phyloP scores from a whole-genome alignment of 2,888 invertebrate species.

The Bursaphelenchus okinawaensis region DNA sequence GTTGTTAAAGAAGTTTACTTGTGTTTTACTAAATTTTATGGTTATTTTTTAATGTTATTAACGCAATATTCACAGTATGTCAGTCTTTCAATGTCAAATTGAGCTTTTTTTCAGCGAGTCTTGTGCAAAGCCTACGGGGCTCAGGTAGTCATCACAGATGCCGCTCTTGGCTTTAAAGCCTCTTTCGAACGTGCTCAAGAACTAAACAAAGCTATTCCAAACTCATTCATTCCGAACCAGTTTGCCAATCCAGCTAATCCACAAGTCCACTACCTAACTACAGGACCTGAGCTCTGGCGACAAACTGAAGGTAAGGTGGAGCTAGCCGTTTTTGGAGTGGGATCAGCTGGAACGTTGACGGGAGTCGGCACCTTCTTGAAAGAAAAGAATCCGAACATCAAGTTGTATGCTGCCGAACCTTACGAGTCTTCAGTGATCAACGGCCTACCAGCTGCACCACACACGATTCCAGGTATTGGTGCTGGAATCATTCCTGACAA shows the following conservation, averaged over 20 bases:
- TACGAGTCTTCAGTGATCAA: conserved; percentile 46
- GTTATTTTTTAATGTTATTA: neutral
- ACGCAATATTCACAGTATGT: neutral
- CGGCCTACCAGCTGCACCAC: conserved; percentile 39
- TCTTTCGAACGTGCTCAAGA: conserved; percentile 40
- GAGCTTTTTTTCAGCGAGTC: conserved; percentile 33
- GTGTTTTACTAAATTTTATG: neutral
- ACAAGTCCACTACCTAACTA: conserved; percentile 49
- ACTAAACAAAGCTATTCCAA: conserved; percentile 37
- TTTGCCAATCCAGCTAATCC: conserved; percentile 49
- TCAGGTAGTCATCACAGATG: conserved; percentile 49
- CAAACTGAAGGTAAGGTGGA: conserved; percentile 55
- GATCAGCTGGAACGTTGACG: conserved; percentile 45
- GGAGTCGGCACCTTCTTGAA: conserved; percentile 47
- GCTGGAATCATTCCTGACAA: conserved; percentile 44
- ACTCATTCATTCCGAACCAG: conserved; percentile 28
- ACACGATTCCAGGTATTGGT: conserved; percentile 50
- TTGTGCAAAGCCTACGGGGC: conserved; percentile 53
- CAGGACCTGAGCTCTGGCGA: conserved; percentile 56
- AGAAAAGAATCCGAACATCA: conserved; percentile 43
- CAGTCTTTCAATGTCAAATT: neutral
- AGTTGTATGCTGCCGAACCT: conserved; percentile 44
- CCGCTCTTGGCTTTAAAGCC: conserved; percentile 44
- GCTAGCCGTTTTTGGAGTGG: conserved; percentile 47
- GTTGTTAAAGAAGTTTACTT: neutral